These are phyloP conservation scores for Poecilia gillii DNA, from an alignment of 2,797 vertebrate genomes.

Conservation along the genomic window DNA sequence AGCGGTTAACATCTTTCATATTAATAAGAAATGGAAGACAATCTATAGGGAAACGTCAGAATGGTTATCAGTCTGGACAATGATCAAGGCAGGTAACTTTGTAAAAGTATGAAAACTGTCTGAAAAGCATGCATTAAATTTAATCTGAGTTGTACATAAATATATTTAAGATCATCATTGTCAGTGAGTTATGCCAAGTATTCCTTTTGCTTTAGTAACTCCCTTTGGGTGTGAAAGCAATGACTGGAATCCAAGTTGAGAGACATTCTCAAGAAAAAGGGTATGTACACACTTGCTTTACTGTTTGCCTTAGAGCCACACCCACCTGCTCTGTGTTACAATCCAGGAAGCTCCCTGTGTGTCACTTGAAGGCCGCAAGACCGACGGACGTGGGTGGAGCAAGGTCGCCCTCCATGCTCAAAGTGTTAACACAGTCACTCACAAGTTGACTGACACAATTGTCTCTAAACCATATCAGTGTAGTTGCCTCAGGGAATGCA, in stretches of 20 bases:
- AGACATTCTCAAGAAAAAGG: not conserved
- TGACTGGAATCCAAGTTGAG: not conserved
- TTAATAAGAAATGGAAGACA: not conserved
- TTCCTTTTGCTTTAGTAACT: not conserved
- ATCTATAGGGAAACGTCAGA: not conserved
- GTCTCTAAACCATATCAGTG: not conserved
- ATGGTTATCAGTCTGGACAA: not conserved
- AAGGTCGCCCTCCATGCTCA: constrained; percentile 11
- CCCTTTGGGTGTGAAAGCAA: constrained; percentile 1
- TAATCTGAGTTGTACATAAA: not conserved
- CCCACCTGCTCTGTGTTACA: constrained; percentile 16
- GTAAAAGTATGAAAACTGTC: not conserved
- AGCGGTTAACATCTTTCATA: not conserved
- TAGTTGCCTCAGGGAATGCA: not conserved
- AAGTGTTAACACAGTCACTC: constrained; percentile 1
- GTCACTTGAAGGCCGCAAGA: constrained; percentile 17
- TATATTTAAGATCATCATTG: not conserved
- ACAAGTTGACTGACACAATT: not conserved
- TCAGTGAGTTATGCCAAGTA: not conserved
- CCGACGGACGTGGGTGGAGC: constrained; percentile 11
- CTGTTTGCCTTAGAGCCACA: not conserved
- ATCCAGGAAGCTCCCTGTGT: constrained; percentile 12
- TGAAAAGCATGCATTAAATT: not conserved
- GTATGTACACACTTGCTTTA: not conserved
- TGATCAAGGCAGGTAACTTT: not conserved